Evolutionary conservation across 2,888 invertebrate genomes (phyloP).

Genomic region (Pachliopta kotzebuea): DNA sequence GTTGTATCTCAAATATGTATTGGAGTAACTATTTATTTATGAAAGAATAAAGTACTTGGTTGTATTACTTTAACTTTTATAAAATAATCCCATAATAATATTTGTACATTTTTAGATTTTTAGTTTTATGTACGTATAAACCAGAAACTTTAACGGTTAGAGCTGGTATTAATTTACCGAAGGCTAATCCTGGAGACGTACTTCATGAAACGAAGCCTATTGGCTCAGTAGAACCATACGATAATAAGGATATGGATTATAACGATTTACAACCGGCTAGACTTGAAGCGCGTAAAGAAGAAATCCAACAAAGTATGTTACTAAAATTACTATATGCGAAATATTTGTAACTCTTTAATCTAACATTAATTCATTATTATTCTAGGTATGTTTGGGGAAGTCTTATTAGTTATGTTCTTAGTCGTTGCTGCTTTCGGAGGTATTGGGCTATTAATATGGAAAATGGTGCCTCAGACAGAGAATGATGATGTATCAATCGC

Average conservation of each 20-base stretch:
- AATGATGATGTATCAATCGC: conserved; percentile 73
- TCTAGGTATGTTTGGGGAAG: conserved; percentile 72
- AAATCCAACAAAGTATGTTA: conserved; percentile 59
- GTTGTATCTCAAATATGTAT: too few species aligned
- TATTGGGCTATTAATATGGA: conserved; percentile 77
- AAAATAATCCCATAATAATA: neutral
- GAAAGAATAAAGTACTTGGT: neutral
- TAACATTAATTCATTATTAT: conserved; percentile 32
- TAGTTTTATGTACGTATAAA: conserved; percentile 90
- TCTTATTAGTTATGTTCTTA: conserved; percentile 77
- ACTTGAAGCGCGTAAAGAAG: conserved; percentile 65
- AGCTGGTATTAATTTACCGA: conserved; percentile 87
- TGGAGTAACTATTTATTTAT: too few species aligned
- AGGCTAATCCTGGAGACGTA: conserved; percentile 76
- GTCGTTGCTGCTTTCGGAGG: conserved; percentile 81
- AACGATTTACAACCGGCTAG: conserved; percentile 73
- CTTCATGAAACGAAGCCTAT: conserved; percentile 63
- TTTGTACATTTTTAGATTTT: conserved; percentile 77
- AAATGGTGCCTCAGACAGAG: conserved; percentile 76
- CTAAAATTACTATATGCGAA: neutral
- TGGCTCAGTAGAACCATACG: conserved; percentile 70
- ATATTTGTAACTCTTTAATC: neutral
- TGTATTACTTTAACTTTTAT: neutral
- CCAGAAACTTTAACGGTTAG: conserved; percentile 90
- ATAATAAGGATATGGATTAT: conserved; percentile 62